phyloP scores from a whole-genome alignment of 2,113 vertebrate species.

The cat (Felis catus) region F.catus_Fca126_mat1.0 CM031423.1:29821501-29822000 shows the following conservation, averaged over 20 bases:
- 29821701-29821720: not conserved
- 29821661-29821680: not conserved
- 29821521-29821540: not conserved
- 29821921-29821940: not conserved
- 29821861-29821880: not conserved
- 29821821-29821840: not conserved
- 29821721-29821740: not conserved
- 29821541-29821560: not conserved
- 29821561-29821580: not conserved
- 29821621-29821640: not conserved
- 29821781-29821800: not conserved
- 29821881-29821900: not conserved
- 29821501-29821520: not conserved
- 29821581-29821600: not conserved
- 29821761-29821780: conserved; percentile 13
- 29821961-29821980: not conserved
- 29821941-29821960: not conserved
- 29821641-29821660: not conserved
- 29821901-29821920: conserved; percentile 40
- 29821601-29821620: not conserved
- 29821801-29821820: not conserved
- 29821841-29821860: not conserved
- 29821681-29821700: not conserved
- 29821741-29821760: conserved; percentile 29
- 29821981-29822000: not conserved